Percentiles rank a stretch among this genome's conserved stretches.
These are phyloP conservation scores for Caenorhabditis sulstoni DNA, from an alignment of 2,888 invertebrate species.

Conservation along the genomic window DNA sequence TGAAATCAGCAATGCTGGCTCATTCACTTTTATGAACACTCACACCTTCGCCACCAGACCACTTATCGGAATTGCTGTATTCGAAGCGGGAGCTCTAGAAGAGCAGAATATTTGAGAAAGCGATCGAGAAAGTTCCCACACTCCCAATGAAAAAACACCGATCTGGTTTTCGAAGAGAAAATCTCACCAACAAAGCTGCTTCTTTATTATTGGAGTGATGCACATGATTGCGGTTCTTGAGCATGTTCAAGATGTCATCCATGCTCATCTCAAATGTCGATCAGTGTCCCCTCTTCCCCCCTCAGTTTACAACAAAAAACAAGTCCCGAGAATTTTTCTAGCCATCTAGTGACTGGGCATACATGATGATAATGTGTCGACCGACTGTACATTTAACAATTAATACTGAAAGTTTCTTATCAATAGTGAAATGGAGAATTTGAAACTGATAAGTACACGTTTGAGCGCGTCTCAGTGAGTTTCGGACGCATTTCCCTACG, in stretches of 20 bases:
- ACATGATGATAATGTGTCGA: neutral
- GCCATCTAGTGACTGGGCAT: neutral
- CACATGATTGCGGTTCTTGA: constrained; percentile 45
- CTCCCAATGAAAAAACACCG: neutral
- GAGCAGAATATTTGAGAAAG: neutral
- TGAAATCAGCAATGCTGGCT: too few species aligned
- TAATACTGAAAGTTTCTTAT: constrained; percentile 4
- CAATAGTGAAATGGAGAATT: neutral
- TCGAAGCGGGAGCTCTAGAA: too few species aligned
- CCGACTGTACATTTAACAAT: neutral
- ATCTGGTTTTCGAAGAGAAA: neutral
- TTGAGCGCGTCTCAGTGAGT: neutral
- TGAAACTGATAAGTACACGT: neutral
- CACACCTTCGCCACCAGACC: too few species aligned
- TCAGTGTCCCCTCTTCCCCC: too few species aligned
- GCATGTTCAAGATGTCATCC: constrained; percentile 50
- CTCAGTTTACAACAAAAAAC: too few species aligned
- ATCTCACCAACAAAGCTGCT: neutral
- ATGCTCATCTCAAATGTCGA: constrained; percentile 18
- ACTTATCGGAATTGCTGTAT: too few species aligned
- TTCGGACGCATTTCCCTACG: neutral
- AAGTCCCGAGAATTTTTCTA: too few species aligned
- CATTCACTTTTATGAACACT: too few species aligned
- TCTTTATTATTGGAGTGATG: constrained; percentile 8
- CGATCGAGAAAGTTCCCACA: neutral